Conservation (phyloP, 2,797 vertebrate genomes). For the Diceros bicornis region DNA sequence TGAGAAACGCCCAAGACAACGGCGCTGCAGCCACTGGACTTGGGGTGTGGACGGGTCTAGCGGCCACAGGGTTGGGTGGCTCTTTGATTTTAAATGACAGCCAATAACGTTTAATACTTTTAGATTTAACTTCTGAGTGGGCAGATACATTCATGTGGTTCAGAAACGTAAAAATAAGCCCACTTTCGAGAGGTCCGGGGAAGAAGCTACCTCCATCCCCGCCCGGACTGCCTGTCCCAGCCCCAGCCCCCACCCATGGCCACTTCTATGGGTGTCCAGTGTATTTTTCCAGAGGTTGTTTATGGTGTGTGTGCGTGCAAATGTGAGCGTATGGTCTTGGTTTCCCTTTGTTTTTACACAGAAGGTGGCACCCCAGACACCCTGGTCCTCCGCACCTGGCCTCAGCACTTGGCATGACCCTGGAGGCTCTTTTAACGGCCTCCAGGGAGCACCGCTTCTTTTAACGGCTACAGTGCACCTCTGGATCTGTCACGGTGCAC, state of each 20-base stretch:
- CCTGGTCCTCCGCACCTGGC: neutral
- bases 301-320: accelerated
- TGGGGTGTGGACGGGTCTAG: too few species aligned
- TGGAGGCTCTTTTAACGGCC: neutral
- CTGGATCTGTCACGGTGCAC: neutral
- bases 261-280: neutral
- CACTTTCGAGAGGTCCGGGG: neutral
- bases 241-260: neutral
- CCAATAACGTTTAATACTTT: neutral
- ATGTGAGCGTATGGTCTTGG: accelerated
- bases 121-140: neutral
- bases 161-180: neutral
- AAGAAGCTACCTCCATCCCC: neutral
- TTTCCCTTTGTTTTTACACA: neutral
- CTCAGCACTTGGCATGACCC: neutral
- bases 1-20: neutral
- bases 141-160: accelerated
- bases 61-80: neutral
- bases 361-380: neutral
- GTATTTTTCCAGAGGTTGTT: too few species aligned
- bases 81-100: neutral
- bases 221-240: accelerated
- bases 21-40: accelerated
- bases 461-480: accelerated
- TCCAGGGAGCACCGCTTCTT: neutral